A percentile compares a stretch with the other conserved stretches of the same genome.
Evolutionary conservation across 2,113 vertebrate genomes (phyloP).

Genomic region (Spheniscus mendiculus): DNA sequence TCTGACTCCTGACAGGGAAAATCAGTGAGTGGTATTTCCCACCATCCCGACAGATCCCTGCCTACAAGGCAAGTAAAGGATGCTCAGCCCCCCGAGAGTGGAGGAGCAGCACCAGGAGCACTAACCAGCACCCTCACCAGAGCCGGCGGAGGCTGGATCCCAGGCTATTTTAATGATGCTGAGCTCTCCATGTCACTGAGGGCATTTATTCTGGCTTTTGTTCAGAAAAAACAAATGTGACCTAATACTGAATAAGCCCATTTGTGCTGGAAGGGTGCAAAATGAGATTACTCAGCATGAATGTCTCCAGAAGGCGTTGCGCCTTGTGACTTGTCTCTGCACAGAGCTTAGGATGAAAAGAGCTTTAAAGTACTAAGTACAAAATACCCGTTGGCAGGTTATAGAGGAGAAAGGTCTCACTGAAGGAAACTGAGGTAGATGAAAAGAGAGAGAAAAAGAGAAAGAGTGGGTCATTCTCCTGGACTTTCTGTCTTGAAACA

Average conservation of each 20-base stretch:
- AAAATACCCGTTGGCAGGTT: neutral
- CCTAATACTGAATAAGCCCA: neutral
- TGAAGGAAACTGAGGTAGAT: neutral
- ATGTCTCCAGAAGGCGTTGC: neutral
- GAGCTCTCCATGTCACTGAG: neutral
- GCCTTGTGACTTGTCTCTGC: neutral
- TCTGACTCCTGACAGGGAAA: neutral
- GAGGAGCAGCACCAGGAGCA: neutral
- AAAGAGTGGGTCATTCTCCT: neutral
- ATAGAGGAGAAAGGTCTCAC: neutral
- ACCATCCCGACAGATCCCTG: neutral
- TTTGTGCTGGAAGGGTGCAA: neutral
- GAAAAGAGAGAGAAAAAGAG: neutral
- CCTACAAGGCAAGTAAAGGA: neutral
- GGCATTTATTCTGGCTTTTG: neutral
- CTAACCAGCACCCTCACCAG: neutral
- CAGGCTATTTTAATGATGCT: neutral
- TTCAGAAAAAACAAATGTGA: slow-evolving; percentile 14
- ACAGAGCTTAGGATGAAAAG: neutral
- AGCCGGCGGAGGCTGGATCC: neutral
- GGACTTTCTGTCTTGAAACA: neutral
- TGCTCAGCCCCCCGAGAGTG: neutral
- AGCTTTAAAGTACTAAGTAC: neutral
- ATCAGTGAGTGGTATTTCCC: neutral
- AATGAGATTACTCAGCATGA: neutral